Evolutionary conservation across 1,140 invertebrate species (phyloP), one percentile per base, ranked within the genome.

Genomic region (Heterodera carotae): DNA sequence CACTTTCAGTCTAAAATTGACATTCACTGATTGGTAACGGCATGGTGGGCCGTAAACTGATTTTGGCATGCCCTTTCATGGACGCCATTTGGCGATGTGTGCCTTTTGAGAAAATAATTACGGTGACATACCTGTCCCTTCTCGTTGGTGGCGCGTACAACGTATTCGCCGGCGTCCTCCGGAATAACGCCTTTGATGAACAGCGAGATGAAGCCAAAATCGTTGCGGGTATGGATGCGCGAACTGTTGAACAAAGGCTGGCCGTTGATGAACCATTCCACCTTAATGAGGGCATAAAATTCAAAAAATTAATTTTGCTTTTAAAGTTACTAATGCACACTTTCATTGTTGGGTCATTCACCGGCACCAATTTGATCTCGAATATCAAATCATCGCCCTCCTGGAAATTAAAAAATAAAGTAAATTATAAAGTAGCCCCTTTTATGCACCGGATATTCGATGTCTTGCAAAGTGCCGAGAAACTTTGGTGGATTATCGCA

Each of bases 191-290:
- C 95, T 91, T 96, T 91, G 88, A 99, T 97, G 89, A 97, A 96
- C 82, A 98, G 92, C 89, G 94, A 94, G 89, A 98, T 94, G 91
- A 96, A 97, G 88, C 95, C 95, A 91, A 98, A 97, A 91, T 97
- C 97, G 91, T 95, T 95, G 89, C 94, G 94, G 85, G 94, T 94
- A 84, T 93, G 94, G 88, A 96, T 96, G 90, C 95, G 91, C 88
- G 94, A 95, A 89, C 94, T 97, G 88, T 93, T 81, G 33, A 80
- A 69, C 7, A 87, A 31, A 2, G 84, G 82, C 71, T 89, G 77
- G 83, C 94, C 95, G 92, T 99, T 95, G 90, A 96, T 95, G 89
- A 93, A 84, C 77, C 78, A 79, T 29, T 81, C 59, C 56, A 78
- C 77, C 27, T 27, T 27, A 15, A 48, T 72, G 48, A 22, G n/a